A percentile compares a stretch with the other conserved stretches of the same genome.
These are phyloP conservation scores for Pardosa pseudoannulata DNA, from an alignment of 2,888 invertebrate genomes.

Conservation along the genomic window DNA sequence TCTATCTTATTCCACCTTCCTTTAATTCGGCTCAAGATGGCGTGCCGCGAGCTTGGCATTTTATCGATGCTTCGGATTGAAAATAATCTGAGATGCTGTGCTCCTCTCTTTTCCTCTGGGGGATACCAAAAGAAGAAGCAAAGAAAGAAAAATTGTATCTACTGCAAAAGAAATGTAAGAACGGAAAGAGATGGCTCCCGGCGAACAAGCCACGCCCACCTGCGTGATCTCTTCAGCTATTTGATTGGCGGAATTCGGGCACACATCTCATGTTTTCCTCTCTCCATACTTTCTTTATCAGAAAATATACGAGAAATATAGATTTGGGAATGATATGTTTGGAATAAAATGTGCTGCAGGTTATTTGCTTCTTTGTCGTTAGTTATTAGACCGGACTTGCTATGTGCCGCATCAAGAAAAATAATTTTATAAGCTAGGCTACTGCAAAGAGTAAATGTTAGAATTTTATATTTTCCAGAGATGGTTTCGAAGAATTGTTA, in stretches of 20 bases:
- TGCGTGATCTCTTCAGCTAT: background rate
- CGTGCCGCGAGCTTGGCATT: background rate
- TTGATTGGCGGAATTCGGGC: constrained; percentile 1
- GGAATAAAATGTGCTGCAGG: too few relatives aligned
- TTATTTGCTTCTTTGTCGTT: too few relatives aligned
- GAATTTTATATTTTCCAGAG: too few relatives aligned
- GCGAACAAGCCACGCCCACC: background rate
- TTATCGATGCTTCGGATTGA: background rate
- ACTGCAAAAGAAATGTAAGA: background rate
- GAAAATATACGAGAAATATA: background rate
- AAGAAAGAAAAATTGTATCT: background rate
- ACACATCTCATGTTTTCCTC: background rate
- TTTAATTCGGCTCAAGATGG: background rate
- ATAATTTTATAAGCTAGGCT: too few relatives aligned
- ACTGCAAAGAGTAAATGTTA: too few relatives aligned
- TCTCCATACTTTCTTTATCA: background rate
- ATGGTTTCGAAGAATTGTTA: too few relatives aligned
- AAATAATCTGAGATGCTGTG: background rate
- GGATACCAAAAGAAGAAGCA: background rate
- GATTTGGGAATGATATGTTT: background rate
- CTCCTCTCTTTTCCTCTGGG: background rate
- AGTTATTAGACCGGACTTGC: too few relatives aligned
- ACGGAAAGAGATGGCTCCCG: background rate
- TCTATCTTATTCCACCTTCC: too few relatives aligned
- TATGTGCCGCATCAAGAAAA: too few relatives aligned